Evolutionary conservation across 2,888 invertebrate species (phyloP), one percentile per base, ranked within the genome.

Genomic region (Megamerina dolium): DNA sequence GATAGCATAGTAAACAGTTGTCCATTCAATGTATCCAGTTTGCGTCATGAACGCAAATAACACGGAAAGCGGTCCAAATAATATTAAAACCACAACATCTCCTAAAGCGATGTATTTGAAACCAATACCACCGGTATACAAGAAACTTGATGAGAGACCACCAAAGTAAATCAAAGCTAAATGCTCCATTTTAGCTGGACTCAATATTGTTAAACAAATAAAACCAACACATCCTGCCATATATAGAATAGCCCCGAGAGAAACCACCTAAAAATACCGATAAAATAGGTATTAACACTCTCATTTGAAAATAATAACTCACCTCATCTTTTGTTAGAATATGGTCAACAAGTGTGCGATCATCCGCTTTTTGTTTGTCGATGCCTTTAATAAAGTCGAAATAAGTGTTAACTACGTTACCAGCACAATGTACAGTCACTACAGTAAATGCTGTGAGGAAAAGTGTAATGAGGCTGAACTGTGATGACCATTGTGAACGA

Each of bases 111-210:
- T 92, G 64, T 95, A 95, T 70, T 95, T 95, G 44, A 95, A 78
- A 46, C 94, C 95, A 57, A 94, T 87, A 36, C 95, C 95, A 44
- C 95, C 95, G 2, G 95, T 95, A 62, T 95, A 95, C n/a, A 95
- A 75, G 72, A 95, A 95, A 53, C 93, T 93, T 41, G 92, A 90
- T 19, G 93, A 94, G 41, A 95, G 71, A 2, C 95, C 95, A 43
- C 95, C 94, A 73, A 95, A 95, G 68, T 93, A 95, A 1, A 94
- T 88, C 35, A 95, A 74, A 5, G 95, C 94, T 56, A 95, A 74
- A 68, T 94, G 94, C 70, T 94, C 94, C 87, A 94, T 88, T 70
- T 86, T 84, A 1, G 93, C 93, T 10, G 91, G 89, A 40, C 94
- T 93, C 45, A 91, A 75, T 47, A 80, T 74, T 0, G 85, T 81